These are phyloP conservation scores for Sipha flava DNA, from an alignment of 1,140 invertebrate genomes.

Conservation along the genomic window DNA sequence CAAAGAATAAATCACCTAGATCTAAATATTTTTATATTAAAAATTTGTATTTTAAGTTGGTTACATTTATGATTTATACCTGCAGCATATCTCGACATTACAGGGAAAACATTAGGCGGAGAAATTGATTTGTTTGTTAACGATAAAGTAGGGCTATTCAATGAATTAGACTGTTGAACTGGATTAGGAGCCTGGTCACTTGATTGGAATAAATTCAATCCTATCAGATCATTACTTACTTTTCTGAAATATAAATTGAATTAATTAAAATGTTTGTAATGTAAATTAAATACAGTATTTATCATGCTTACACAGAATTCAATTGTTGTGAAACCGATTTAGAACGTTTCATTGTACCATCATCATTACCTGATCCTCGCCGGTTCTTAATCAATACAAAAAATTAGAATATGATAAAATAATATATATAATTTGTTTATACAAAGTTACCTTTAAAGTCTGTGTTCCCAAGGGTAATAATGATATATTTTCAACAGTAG, in stretches of 20 bases:
- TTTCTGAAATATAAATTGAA: conserved; percentile 46
- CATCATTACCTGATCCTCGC: conserved; percentile 53
- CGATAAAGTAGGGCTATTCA: conserved; percentile 49
- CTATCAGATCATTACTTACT: conserved; percentile 69
- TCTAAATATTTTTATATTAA: conserved; percentile 32
- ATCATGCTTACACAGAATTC: conserved; percentile 8
- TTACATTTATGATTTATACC: background rate
- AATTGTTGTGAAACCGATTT: conserved; percentile 69
- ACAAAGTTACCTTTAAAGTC: conserved; percentile 44
- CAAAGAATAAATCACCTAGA: conserved; percentile 62
- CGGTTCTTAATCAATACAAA: conserved; percentile 44
- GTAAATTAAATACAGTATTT: background rate
- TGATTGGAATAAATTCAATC: conserved; percentile 62
- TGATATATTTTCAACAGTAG: conserved; percentile 84
- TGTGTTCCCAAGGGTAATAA: conserved; percentile 64
- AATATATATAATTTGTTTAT: background rate
- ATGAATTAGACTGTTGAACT: conserved; percentile 66
- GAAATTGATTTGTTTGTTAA: conserved; percentile 27
- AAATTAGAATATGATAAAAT: background rate
- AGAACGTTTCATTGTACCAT: conserved; percentile 64
- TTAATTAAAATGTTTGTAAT: conserved; percentile 51
- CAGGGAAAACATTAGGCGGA: conserved; percentile 10
- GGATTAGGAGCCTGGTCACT: conserved; percentile 78
- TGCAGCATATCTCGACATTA: conserved; percentile 13
- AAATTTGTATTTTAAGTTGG: no score